phyloP scores from a whole-genome alignment of 2,797 vertebrate species.

The Urophycis tenuis region DNA sequence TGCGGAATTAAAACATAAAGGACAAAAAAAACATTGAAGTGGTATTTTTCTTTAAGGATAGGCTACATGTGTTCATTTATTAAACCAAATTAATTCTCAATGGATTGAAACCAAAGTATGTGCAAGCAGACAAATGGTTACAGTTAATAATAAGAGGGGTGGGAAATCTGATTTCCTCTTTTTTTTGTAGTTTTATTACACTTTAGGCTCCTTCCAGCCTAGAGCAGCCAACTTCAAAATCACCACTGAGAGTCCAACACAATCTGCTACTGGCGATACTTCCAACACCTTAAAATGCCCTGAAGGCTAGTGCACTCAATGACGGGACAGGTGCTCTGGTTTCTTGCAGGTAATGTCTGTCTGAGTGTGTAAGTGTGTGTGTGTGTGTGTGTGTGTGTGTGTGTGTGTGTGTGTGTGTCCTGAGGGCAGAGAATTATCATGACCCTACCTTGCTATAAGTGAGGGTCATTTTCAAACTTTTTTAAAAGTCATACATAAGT shows the following conservation, averaged over 20 bases:
- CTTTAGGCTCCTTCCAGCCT: background rate
- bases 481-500: background rate
- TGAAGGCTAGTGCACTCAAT: background rate
- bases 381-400: constrained; percentile 13
- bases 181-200: background rate
- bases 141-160: background rate
- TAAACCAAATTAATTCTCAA: constrained; percentile 6
- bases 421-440: background rate
- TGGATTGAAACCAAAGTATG: constrained; percentile 7
- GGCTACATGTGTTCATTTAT: constrained; percentile 2
- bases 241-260: background rate
- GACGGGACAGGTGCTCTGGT: background rate
- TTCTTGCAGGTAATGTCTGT: background rate
- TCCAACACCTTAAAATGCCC: constrained; percentile 1
- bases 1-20: background rate
- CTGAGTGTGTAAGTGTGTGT: constrained; percentile 8
- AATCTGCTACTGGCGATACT: constrained; percentile 3
- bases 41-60: background rate
- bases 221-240: background rate
- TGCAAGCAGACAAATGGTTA: background rate
- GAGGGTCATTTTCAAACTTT: background rate
- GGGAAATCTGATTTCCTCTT: background rate
- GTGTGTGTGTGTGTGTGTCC: constrained; percentile 9
- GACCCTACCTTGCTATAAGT: background rate
- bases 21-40: background rate